Conservation (phyloP, 2,888 invertebrate genomes). For the Folsomia manolachei region DNA sequence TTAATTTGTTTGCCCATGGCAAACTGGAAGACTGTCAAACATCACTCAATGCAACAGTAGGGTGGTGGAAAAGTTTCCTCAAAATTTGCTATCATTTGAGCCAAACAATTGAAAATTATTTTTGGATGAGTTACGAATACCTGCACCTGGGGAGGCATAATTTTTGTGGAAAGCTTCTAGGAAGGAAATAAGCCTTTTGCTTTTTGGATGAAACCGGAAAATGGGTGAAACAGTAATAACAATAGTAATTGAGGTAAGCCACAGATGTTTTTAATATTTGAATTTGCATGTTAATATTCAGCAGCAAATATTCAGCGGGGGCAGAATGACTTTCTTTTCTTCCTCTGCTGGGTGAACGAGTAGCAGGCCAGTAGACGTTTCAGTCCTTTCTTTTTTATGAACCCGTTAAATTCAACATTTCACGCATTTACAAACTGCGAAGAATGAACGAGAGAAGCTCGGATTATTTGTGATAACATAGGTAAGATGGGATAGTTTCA, state of each 20-base stretch:
- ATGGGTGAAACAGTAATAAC: slow-evolving; percentile 9
- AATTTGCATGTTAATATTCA: slow-evolving; percentile 42
- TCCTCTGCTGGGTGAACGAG: slow-evolving; percentile 8
- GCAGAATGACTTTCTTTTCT: slow-evolving; percentile 12
- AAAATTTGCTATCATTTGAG: too few species aligned
- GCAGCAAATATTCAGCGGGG: slow-evolving; percentile 24
- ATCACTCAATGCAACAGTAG: too few species aligned
- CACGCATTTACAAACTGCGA: neutral
- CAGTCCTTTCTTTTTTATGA: slow-evolving; percentile 11
- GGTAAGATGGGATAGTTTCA: neutral
- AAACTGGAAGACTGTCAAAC: too few species aligned
- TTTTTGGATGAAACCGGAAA: too few species aligned
- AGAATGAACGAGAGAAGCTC: too few species aligned
- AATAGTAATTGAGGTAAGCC: slow-evolving; percentile 20
- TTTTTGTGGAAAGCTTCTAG: too few species aligned
- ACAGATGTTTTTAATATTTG: slow-evolving; percentile 40
- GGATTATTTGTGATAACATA: neutral
- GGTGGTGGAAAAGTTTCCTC: too few species aligned
- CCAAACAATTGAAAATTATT: too few species aligned
- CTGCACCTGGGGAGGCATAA: too few species aligned
- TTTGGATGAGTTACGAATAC: too few species aligned
- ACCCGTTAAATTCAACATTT: slow-evolving; percentile 1
- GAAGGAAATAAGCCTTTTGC: too few species aligned
- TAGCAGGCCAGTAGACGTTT: slow-evolving; percentile 10
- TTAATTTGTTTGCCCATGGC: too few species aligned